phyloP scores from a whole-genome alignment of 2,113 vertebrate species.

The Actinemys pallida region DNA sequence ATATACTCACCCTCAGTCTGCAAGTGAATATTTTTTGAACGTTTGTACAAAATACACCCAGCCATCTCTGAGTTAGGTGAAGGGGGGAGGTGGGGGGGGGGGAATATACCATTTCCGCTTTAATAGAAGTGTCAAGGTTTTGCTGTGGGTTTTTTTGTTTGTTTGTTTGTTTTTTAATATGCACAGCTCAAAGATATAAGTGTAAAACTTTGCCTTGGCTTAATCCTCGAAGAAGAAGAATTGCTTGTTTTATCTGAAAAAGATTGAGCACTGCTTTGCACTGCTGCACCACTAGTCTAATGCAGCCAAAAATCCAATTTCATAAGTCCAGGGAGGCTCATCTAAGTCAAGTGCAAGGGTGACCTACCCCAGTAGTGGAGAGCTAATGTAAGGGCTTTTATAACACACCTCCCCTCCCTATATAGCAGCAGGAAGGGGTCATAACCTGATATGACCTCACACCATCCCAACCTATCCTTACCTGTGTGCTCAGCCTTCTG shows the following conservation, averaged over 20 bases:
- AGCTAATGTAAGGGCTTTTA: background rate
- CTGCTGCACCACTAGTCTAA: background rate
- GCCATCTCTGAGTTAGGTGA: background rate
- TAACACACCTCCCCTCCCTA: background rate
- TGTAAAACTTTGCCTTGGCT: background rate
- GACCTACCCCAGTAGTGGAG: background rate
- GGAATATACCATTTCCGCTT: background rate
- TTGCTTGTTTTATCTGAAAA: background rate
- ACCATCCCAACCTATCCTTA: background rate
- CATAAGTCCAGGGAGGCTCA: background rate
- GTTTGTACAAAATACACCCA: fast-evolving
- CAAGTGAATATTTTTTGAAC: background rate
- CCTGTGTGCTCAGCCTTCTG: background rate
- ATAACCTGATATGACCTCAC: background rate
- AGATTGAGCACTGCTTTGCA: background rate
- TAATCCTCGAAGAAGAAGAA: background rate
- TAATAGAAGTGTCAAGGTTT: background rate
- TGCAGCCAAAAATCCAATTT: too few species aligned
- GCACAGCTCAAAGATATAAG: background rate
- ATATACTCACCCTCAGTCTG: background rate
- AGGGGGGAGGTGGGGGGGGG: background rate
- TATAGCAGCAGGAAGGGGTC: background rate
- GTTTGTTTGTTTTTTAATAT: background rate
- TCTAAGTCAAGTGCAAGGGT: background rate
- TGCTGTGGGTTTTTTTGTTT: too few species aligned